These are phyloP conservation scores for Hyperoplus immaculatus DNA, from an alignment of 2,797 vertebrate species.

Conservation along the genomic window DNA sequence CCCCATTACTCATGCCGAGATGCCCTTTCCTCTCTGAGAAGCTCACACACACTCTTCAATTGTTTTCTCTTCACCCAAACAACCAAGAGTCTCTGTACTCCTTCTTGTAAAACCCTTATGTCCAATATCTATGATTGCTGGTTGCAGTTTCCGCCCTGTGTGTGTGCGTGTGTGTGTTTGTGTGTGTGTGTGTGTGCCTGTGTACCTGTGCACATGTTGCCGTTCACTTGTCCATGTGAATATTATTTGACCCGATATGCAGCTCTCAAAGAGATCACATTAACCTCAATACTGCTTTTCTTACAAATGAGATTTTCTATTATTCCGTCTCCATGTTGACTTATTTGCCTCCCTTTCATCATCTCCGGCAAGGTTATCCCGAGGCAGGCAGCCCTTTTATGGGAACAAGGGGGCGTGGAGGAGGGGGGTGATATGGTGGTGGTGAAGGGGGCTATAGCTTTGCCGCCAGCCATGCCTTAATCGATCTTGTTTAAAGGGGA, in stretches of 20 bases:
- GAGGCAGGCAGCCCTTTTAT: slow-evolving; percentile 78
- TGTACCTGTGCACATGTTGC: background rate
- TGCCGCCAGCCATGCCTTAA: slow-evolving; percentile 75
- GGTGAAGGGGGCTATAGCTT: slow-evolving; percentile 43
- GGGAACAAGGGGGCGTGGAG: slow-evolving; percentile 67
- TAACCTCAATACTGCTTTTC: slow-evolving; percentile 69
- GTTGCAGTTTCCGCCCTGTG: slow-evolving; percentile 13
- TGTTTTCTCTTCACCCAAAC: slow-evolving; percentile 40
- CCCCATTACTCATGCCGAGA: slow-evolving; percentile 63
- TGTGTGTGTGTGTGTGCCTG: background rate
- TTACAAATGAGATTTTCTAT: slow-evolving; percentile 74
- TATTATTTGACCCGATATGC: slow-evolving; percentile 35
- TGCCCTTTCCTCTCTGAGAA: slow-evolving; percentile 53
- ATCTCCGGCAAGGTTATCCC: slow-evolving; percentile 82
- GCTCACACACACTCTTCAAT: slow-evolving; percentile 33
- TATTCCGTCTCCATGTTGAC: slow-evolving; percentile 74
- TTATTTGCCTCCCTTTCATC: slow-evolving; percentile 83
- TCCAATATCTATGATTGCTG: slow-evolving; percentile 41
- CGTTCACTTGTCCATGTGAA: background rate
- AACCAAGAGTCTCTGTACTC: slow-evolving; percentile 19
- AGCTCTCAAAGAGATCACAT: slow-evolving; percentile 55
- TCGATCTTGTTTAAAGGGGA: slow-evolving; percentile 81
- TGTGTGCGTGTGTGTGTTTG: background rate
- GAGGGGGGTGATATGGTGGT: background rate
- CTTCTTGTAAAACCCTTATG: slow-evolving; percentile 4